A percentile compares a stretch with the other conserved stretches of the same genome.
phyloP scores from a whole-genome alignment of 2,797 vertebrate species.

The Poeciliopsis presidionis region DNA sequence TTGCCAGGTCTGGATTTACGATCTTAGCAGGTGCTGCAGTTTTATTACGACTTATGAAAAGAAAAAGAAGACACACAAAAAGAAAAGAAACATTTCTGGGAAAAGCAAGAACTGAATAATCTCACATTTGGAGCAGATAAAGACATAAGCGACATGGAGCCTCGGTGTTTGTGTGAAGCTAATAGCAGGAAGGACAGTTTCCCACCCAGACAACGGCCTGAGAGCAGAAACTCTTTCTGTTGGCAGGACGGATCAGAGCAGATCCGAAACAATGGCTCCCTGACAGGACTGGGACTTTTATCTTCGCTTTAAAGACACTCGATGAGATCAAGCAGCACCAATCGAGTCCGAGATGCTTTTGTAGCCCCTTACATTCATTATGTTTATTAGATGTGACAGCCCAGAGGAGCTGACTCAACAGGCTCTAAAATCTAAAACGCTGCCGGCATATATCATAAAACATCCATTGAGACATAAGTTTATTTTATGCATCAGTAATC shows the following conservation, averaged over 20 bases:
- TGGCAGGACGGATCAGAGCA: slow-evolving; percentile 8
- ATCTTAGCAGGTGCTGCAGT: neutral
- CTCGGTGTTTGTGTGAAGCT: neutral
- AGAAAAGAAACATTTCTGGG: neutral
- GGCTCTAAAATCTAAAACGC: slow-evolving; percentile 18
- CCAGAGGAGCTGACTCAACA: slow-evolving; percentile 13
- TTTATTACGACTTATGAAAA: neutral
- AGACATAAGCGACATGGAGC: neutral
- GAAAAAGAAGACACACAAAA: neutral
- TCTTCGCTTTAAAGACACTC: slow-evolving; percentile 3
- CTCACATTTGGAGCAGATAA: neutral
- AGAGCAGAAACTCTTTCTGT: neutral
- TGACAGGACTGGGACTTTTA: neutral
- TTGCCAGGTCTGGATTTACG: neutral
- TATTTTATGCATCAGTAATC: slow-evolving; percentile 24
- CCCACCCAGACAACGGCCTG: neutral
- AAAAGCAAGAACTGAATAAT: neutral
- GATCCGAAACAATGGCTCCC: neutral
- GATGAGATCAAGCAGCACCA: neutral
- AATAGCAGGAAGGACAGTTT: neutral
- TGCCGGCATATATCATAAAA: slow-evolving; percentile 27
- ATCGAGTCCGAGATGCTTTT: neutral
- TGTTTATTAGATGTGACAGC: slow-evolving; percentile 2
- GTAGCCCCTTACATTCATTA: neutral
- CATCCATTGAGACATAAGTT: slow-evolving; percentile 25